A percentile compares a stretch with the other conserved stretches of the same genome.
Evolutionary conservation across 2,888 invertebrate genomes (phyloP).

Genomic region (Cosmorhoe ocellata): DNA sequence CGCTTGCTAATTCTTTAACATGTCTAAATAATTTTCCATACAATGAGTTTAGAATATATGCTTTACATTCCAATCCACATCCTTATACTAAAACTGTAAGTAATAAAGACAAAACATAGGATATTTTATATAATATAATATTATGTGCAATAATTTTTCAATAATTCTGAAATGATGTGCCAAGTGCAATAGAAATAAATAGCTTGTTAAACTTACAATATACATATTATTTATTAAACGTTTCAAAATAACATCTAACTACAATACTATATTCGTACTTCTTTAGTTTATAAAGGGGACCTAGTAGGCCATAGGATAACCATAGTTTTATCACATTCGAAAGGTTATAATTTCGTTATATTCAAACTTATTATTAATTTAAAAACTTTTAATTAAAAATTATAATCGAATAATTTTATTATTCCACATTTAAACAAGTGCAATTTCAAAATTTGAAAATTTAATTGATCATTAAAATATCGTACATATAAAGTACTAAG

Average conservation of each 20-base stretch:
- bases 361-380: constrained; percentile 31
- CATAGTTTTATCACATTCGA: constrained; percentile 49
- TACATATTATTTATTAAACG: constrained; percentile 21
- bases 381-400: constrained; percentile 38
- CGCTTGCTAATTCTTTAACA: constrained; percentile 43
- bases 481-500: too few relatives aligned
- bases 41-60: constrained; percentile 77
- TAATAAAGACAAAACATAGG: constrained; percentile 41
- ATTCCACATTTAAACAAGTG: constrained; percentile 55
- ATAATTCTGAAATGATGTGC: constrained; percentile 47
- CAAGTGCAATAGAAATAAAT: constrained; percentile 44
- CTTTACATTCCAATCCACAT: constrained; percentile 56
- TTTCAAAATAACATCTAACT: constrained; percentile 19
- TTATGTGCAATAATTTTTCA: constrained; percentile 46
- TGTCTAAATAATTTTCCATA: constrained; percentile 55
- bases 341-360: constrained; percentile 46
- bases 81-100: constrained; percentile 33
- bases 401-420: constrained; percentile 54
- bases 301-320: constrained; percentile 55
- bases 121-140: constrained; percentile 34
- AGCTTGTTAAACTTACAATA: constrained; percentile 21
- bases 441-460: constrained; percentile 40
- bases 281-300: constrained; percentile 28
- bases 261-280: constrained; percentile 16
- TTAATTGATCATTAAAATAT: constrained; percentile 44